Evolutionary conservation across 2,888 invertebrate genomes (phyloP).

Genomic region (Phengaris arion): DNA sequence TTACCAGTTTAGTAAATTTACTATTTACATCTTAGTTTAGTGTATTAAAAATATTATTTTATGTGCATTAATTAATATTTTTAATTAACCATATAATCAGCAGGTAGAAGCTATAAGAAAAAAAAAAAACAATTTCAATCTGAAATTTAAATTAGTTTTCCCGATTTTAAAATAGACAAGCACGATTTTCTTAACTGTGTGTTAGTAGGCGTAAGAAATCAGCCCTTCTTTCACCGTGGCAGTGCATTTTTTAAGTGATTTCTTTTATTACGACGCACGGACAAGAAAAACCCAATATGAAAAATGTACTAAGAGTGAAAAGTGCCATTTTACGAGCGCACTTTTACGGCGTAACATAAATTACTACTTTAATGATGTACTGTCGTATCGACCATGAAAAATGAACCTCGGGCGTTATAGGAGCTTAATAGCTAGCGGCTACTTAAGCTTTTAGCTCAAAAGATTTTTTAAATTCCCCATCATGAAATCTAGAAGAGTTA

Average conservation of each 20-base stretch:
- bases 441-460: too few relatives aligned
- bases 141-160: background rate
- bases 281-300: constrained; percentile 60
- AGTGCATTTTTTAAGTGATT: constrained; percentile 74
- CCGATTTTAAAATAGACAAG: background rate
- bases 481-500: too few relatives aligned
- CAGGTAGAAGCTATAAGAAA: too few relatives aligned
- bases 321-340: constrained; percentile 66
- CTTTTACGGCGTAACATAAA: constrained; percentile 58
- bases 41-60: too few relatives aligned
- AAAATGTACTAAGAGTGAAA: constrained; percentile 65
- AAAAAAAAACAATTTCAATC: too few relatives aligned
- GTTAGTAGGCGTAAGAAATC: constrained; percentile 50
- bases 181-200: constrained; percentile 43
- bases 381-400: constrained; percentile 1
- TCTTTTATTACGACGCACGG: constrained; percentile 73
- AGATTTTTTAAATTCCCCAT: too few relatives aligned
- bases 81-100: too few relatives aligned
- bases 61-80: too few relatives aligned
- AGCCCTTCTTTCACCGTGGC: constrained; percentile 53
- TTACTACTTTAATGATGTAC: constrained; percentile 16
- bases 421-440: too few relatives aligned
- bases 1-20: too few relatives aligned
- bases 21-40: too few relatives aligned
- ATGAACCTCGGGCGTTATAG: background rate